Conservation (phyloP, 2,113 vertebrate genomes). For the Heterotilapia buettikoferi region DNA sequence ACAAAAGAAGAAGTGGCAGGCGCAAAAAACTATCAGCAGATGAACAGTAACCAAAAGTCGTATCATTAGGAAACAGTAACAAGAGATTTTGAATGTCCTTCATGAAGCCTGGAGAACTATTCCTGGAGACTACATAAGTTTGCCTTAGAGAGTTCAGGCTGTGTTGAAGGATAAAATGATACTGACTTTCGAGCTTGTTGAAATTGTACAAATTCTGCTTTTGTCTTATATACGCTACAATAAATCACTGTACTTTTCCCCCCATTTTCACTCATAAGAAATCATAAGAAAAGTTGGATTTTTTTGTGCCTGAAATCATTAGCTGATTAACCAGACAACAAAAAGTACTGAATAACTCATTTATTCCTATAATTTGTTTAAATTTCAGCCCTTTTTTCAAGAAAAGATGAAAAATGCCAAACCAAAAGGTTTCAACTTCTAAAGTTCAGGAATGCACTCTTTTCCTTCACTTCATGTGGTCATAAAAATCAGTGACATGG, state of each 20-base stretch:
- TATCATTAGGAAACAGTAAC: not conserved
- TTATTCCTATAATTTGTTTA: not conserved
- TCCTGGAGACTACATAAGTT: not conserved
- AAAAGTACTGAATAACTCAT: not conserved
- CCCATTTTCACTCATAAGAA: not conserved
- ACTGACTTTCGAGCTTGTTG: fast-evolving
- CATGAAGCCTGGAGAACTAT: not conserved
- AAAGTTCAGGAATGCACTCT: not conserved
- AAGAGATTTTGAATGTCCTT: not conserved
- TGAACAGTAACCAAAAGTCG: not conserved
- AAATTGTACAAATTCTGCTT: not conserved
- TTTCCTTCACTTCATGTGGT: not conserved
- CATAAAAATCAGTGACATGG: not conserved
- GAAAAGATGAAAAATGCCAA: not conserved
- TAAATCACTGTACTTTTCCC: not conserved
- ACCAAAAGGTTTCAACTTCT: not conserved
- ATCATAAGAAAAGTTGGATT: not conserved
- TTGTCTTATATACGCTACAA: not conserved
- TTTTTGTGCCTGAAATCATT: not conserved
- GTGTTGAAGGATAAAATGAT: not conserved
- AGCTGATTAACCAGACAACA: not conserved
- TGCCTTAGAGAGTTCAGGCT: not conserved
- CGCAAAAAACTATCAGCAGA: not conserved
- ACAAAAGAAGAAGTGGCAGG: not conserved
- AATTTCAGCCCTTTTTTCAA: not conserved